phyloP scores from a whole-genome alignment of 1,140 invertebrate genomes.

The Chrysoperla carnea region DNA sequence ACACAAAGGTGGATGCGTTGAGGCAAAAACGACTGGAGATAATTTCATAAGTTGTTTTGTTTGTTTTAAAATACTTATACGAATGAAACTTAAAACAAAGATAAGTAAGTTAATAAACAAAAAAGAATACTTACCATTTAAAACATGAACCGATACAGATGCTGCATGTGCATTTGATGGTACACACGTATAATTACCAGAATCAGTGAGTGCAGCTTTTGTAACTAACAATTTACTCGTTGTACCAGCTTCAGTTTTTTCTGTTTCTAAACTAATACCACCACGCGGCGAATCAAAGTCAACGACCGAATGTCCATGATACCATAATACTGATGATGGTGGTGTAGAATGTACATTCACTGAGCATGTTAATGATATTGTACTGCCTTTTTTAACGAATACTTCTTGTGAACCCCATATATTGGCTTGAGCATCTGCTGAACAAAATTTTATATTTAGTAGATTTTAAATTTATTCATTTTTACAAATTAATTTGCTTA shows the following conservation, averaged over 20 bases:
- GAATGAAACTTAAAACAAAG: too few species aligned
- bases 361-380: slow-evolving; percentile 73
- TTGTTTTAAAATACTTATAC: too few species aligned
- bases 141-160: slow-evolving; percentile 71
- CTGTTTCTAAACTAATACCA: slow-evolving; percentile 77
- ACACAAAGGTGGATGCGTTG: too few species aligned
- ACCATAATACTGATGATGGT: slow-evolving; percentile 59
- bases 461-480: too few species aligned
- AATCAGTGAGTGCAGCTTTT: slow-evolving; percentile 66
- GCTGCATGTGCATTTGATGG: slow-evolving; percentile 76
- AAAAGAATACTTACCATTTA: slow-evolving; percentile 52
- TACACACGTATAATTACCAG: slow-evolving; percentile 77
- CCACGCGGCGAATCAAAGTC: slow-evolving; percentile 74
- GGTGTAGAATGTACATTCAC: slow-evolving; percentile 75
- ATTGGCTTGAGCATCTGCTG: slow-evolving; percentile 65
- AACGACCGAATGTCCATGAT: slow-evolving; percentile 59
- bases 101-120: too few species aligned
- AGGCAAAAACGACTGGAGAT: too few species aligned
- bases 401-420: slow-evolving; percentile 74
- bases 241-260: slow-evolving; percentile 73
- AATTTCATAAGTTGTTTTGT: too few species aligned
- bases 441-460: background rate
- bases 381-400: slow-evolving; percentile 78
- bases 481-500: too few species aligned
- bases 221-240: slow-evolving; percentile 78